Evolutionary conservation across 2,888 invertebrate species (phyloP).

Genomic region (Coleophora deauratella): DNA sequence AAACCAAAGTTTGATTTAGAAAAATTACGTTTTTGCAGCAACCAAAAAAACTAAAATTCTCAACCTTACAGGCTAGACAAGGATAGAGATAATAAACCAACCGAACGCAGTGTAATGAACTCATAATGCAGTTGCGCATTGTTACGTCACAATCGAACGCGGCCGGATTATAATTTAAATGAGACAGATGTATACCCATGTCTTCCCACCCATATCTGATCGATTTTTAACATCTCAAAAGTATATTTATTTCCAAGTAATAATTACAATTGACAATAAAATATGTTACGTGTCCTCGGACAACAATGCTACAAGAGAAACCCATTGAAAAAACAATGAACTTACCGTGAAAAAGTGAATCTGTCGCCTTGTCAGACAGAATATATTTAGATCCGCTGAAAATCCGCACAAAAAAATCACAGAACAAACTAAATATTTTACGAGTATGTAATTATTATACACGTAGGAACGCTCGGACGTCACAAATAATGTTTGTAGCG

Average conservation of each 20-base stretch:
- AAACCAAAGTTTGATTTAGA: conserved; percentile 34
- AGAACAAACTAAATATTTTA: conserved; percentile 36
- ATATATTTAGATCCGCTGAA: conserved; percentile 66
- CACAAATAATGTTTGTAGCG: conserved; percentile 30
- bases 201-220: conserved; percentile 68
- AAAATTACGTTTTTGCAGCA: conserved; percentile 21
- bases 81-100: conserved; percentile 41
- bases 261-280: conserved; percentile 21
- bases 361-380: conserved; percentile 53
- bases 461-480: conserved; percentile 23
- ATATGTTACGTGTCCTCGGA: conserved; percentile 17
- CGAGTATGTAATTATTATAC: conserved; percentile 41
- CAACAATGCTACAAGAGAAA: conserved; percentile 22
- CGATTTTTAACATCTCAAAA: conserved; percentile 61
- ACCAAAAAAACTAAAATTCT: conserved; percentile 18
- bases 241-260: conserved; percentile 26
- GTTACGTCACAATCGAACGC: conserved; percentile 50
- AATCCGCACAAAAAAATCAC: conserved; percentile 56
- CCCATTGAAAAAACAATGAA: conserved; percentile 32
- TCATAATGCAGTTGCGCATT: conserved; percentile 35
- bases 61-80: conserved; percentile 33
- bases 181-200: conserved; percentile 35
- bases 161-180: conserved; percentile 49
- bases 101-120: conserved; percentile 34
- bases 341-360: conserved; percentile 59